phyloP scores from a whole-genome alignment of 37 sponge, comb jelly and placozoan species.

The Chondrilla cf. caribensis region DNA sequence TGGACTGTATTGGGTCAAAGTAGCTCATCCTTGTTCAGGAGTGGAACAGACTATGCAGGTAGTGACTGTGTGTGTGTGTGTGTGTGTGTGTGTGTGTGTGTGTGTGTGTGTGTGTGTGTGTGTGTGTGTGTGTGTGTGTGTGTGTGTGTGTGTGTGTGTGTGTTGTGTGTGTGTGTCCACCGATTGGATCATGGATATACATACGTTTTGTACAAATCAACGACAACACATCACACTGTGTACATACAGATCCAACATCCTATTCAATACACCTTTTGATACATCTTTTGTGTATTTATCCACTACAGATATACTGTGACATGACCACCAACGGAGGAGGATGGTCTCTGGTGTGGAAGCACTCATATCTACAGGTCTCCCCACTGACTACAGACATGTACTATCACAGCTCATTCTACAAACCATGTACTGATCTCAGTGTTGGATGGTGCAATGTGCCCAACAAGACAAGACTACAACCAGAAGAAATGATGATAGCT shows the following conservation, averaged over 20 bases:
- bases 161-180: no score
- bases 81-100: no score
- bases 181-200: no score
- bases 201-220: no score
- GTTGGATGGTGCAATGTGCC: conserved; percentile 33
- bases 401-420: conserved; percentile 22
- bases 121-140: no score
- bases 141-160: no score
- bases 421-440: background rate
- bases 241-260: no score
- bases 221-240: no score
- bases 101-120: no score
- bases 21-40: conserved; percentile 16
- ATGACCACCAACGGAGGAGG: conserved; percentile 33
- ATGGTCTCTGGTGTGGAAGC: conserved; percentile 37
- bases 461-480: conserved; percentile 13
- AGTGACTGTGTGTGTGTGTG: no score
- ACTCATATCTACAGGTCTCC: conserved; percentile 22
- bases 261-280: no score
- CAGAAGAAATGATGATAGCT: conserved; percentile 31
- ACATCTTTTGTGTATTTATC: no score
- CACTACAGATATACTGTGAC: conserved; percentile 29
- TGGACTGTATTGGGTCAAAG: conserved; percentile 32
- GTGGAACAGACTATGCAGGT: conserved; percentile 31
- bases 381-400: conserved; percentile 32